Evolutionary conservation across 2,888 invertebrate species (phyloP).

Genomic region (Platerodrilus igneus): DNA sequence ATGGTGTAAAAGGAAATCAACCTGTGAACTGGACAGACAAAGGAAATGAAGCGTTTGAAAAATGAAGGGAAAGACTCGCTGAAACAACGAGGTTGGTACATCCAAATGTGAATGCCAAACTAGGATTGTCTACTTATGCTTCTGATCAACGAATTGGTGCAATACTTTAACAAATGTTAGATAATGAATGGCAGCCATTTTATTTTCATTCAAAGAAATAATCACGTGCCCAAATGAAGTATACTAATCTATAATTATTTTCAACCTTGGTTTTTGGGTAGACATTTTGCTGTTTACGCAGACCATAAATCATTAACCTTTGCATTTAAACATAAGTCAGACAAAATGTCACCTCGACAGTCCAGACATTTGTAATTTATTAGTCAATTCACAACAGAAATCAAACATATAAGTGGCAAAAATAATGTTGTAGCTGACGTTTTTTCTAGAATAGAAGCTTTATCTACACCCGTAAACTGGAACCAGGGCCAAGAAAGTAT

Average conservation of each 20-base stretch:
- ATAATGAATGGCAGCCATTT: slow-evolving; percentile 25
- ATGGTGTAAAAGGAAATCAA: slow-evolving; percentile 7
- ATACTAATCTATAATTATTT: slow-evolving; percentile 17
- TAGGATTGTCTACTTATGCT: slow-evolving; percentile 22
- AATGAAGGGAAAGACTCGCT: slow-evolving; percentile 6
- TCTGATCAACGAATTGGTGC: slow-evolving; percentile 31
- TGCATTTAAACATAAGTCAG: slow-evolving; percentile 33
- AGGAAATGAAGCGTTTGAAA: slow-evolving; percentile 7
- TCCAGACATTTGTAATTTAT: slow-evolving; percentile 38
- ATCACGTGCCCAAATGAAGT: slow-evolving; percentile 5
- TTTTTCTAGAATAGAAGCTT: slow-evolving; percentile 24
- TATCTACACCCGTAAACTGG: not conserved
- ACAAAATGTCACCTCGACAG: slow-evolving; percentile 37
- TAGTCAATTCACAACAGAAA: slow-evolving; percentile 38
- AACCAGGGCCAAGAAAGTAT: too few species aligned
- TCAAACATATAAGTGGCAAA: slow-evolving; percentile 34
- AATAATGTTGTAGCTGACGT: slow-evolving; percentile 39
- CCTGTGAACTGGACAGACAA: slow-evolving; percentile 10
- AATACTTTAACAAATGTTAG: slow-evolving; percentile 25
- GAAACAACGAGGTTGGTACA: slow-evolving; percentile 11
- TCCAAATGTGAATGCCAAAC: slow-evolving; percentile 4
- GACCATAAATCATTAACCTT: slow-evolving; percentile 38
- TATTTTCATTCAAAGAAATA: slow-evolving; percentile 29
- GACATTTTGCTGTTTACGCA: slow-evolving; percentile 27
- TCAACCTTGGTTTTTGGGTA: slow-evolving; percentile 37